Evolutionary conservation across 2,888 invertebrate genomes (phyloP).

Genomic region (Campoplex nolae): DNA sequence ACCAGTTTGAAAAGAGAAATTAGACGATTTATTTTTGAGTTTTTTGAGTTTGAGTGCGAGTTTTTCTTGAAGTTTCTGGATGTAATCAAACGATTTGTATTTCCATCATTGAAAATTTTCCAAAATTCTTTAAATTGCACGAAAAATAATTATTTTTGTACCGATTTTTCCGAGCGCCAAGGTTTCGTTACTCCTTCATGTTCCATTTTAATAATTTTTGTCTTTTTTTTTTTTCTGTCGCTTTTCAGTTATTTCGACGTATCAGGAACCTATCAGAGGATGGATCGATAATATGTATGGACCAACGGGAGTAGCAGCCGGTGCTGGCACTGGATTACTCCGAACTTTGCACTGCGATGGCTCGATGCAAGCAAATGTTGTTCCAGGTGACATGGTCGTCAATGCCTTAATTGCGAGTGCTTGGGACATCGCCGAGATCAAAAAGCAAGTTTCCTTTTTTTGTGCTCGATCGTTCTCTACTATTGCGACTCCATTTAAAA

Average conservation of each 20-base stretch:
- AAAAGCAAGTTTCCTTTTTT: constrained; percentile 70
- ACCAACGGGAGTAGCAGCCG: constrained; percentile 91
- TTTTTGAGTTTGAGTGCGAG: no score
- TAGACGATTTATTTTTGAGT: no score
- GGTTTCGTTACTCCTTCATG: no score
- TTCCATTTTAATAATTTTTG: neutral
- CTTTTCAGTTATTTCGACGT: constrained; percentile 87
- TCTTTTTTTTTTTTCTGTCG: constrained; percentile 7
- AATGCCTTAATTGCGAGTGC: constrained; percentile 93
- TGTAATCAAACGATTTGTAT: no score
- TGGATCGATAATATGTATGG: constrained; percentile 98
- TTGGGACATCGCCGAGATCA: constrained; percentile 88
- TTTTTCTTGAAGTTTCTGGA: no score
- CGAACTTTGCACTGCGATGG: constrained; percentile 91
- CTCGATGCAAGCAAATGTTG: constrained; percentile 91
- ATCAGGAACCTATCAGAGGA: constrained; percentile 91
- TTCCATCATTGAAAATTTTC: no score
- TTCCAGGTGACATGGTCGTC: constrained; percentile 93
- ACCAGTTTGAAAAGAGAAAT: no score
- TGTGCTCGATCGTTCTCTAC: neutral
- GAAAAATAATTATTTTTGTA: no score
- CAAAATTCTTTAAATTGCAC: no score
- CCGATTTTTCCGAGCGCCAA: no score
- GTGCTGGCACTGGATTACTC: constrained; percentile 92
- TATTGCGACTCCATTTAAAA: constrained; percentile 5